A percentile compares a stretch with the other conserved stretches of the same genome.
Conservation (phyloP, 2,888 invertebrate species). For the Cylindroiulus punctatus region DNA sequence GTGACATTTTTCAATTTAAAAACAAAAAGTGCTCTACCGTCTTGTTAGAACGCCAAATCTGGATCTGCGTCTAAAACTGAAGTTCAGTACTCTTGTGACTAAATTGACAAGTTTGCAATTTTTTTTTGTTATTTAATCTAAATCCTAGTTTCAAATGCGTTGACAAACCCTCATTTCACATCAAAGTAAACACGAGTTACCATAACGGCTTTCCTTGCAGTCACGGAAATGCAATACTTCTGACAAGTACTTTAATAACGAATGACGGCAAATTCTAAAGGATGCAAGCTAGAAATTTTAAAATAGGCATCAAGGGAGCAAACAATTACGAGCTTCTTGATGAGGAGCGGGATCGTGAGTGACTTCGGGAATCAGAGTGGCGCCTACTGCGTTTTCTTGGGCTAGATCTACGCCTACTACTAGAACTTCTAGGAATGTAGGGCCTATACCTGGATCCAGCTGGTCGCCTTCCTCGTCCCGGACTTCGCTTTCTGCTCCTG, state of each 20-base stretch:
- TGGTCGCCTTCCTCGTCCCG: constrained; percentile 53
- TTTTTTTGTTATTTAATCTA: background rate
- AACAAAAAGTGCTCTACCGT: background rate
- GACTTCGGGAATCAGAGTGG: constrained; percentile 55
- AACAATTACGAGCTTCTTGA: constrained; percentile 56
- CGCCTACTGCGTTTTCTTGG: constrained; percentile 53
- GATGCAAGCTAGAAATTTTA: background rate
- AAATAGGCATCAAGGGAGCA: background rate
- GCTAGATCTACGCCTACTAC: constrained; percentile 50
- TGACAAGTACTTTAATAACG: background rate
- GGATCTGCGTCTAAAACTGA: background rate
- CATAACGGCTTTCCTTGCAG: background rate
- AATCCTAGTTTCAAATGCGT: background rate
- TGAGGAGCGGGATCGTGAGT: constrained; percentile 56
- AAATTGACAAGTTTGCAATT: background rate
- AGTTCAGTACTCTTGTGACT: background rate
- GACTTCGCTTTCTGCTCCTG: constrained; percentile 55
- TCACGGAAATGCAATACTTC: background rate
- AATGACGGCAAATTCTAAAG: background rate
- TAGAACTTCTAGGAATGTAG: constrained; percentile 55
- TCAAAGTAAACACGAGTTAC: background rate
- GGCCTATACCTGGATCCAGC: constrained; percentile 52
- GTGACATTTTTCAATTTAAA: background rate
- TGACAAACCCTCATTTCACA: background rate
- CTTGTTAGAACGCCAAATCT: background rate